These are phyloP conservation scores for Lagenorhynchus albirostris DNA, from an alignment of 2,113 vertebrate genomes.

Conservation along the genomic window DNA sequence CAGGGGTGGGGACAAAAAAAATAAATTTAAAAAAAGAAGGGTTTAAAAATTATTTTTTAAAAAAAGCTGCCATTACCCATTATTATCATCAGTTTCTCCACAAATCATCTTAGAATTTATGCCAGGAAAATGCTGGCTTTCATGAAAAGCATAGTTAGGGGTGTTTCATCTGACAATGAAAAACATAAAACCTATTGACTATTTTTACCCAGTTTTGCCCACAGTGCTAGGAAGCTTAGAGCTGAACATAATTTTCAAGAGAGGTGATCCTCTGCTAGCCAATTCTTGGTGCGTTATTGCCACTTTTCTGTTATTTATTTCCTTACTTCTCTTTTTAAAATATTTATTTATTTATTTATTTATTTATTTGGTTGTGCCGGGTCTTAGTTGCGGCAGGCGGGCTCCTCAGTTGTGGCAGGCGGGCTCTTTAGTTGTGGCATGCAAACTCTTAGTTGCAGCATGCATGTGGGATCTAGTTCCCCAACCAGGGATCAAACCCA, in stretches of 20 bases:
- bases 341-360: no score
- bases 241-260: fast-evolving
- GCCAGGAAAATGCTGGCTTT: neutral
- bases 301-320: neutral
- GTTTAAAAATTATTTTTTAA: no score
- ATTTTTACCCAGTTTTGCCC: neutral
- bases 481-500: no score
- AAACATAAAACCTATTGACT: neutral
- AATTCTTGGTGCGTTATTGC: no score
- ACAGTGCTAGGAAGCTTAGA: neutral
- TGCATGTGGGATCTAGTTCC: no score
- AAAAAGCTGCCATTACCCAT: fast-evolving
- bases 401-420: no score
- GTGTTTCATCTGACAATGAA: neutral
- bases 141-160: neutral
- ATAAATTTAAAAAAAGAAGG: no score
- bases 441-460: no score
- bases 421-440: no score
- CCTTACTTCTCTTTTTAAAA: neutral
- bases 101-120: neutral
- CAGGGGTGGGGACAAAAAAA: no score
- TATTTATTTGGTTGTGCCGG: no score
- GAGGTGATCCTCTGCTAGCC: fast-evolving
- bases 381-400: no score
- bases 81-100: neutral